Base-by-base conservation (phyloP, 2,888 invertebrate genomes). In the Choreutis nemorana region DNA sequence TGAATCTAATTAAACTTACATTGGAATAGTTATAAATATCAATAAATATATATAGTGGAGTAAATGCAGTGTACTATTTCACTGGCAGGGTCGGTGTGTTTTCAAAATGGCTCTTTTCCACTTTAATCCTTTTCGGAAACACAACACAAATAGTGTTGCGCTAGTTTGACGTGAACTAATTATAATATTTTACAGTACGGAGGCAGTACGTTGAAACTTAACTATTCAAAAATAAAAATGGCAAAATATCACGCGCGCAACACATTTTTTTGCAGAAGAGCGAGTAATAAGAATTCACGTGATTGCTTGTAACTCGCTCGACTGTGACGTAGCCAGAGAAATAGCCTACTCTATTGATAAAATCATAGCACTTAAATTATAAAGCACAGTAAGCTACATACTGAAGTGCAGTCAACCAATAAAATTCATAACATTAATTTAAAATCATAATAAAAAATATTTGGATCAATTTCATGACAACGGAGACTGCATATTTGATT, bases 51-150 rank as follows among this genome's bases (percentile, higher is more conserved):
- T n/a, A n/a, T n/a, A 39, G 45, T 41, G 50, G 45, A 52, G 52
- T 70, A 72, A 72, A 71, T 71, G 73, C 70, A 65, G 68, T 64
- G 66, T 59, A 70, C 67, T 62, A 65, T 66, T 66, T 47, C 63
- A 55, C 56, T 50, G 66, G 62, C 41, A 46, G 53, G 58, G 81
- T 86, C 89, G 89, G 89, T 87, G 90, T 90, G 88, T 87, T 87
- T 87, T 87, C 86, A 85, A 86, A 88, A 87, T 88, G 87, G 89
- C 89, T 89, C 89, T 89, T 90, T 90, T 89, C 89, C 89, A 73
- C 82, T 68, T 70, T 68, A 77, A 81, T 86, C 84, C 87, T 87
- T 86, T 87, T 86, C 86, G 83, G 86, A 88, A 88, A 89, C 89
- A 90, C 90, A 90, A 87, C 90, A 90, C 90, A 90, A 89, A 83